Percentiles rank a stretch among this genome's conserved stretches.
Conservation (phyloP, 2,888 invertebrate species). For the Torymus tubicola region DNA sequence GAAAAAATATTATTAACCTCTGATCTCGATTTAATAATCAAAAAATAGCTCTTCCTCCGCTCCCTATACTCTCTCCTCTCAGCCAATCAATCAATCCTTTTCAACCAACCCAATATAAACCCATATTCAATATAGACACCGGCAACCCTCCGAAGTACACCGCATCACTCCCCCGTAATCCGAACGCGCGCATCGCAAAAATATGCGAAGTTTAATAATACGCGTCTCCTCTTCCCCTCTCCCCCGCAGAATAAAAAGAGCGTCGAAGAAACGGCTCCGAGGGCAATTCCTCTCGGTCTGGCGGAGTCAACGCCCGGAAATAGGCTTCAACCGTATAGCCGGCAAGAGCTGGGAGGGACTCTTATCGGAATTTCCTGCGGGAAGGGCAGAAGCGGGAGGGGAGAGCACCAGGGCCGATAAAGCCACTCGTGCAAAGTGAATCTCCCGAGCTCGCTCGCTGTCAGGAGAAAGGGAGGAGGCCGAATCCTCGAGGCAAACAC, state of each 20-base stretch:
- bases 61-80: too few relatives aligned
- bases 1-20: too few relatives aligned
- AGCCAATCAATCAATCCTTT: too few relatives aligned
- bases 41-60: too few relatives aligned
- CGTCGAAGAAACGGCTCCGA: neutral
- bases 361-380: slow-evolving; percentile 46
- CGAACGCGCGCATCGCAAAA: neutral
- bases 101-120: too few relatives aligned
- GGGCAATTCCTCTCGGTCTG: slow-evolving; percentile 33
- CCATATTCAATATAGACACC: too few relatives aligned
- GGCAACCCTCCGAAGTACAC: too few relatives aligned
- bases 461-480: slow-evolving; percentile 8
- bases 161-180: too few relatives aligned
- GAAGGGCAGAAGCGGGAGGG: neutral
- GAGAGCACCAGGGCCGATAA: slow-evolving; percentile 17
- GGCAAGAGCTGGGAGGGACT: slow-evolving; percentile 1
- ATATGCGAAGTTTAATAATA: slow-evolving; percentile 43
- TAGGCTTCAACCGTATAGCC: slow-evolving; percentile 17
- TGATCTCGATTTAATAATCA: too few relatives aligned
- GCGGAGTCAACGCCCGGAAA: slow-evolving; percentile 40
- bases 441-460: neutral
- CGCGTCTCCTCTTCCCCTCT: neutral
- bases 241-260: slow-evolving; percentile 11
- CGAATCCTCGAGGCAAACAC: slow-evolving; percentile 44
- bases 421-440: slow-evolving; percentile 46